Percentiles rank a stretch among this genome's conserved stretches.
Conservation (phyloP, 2,113 vertebrate species). For the Saiga tatarica region DNA sequence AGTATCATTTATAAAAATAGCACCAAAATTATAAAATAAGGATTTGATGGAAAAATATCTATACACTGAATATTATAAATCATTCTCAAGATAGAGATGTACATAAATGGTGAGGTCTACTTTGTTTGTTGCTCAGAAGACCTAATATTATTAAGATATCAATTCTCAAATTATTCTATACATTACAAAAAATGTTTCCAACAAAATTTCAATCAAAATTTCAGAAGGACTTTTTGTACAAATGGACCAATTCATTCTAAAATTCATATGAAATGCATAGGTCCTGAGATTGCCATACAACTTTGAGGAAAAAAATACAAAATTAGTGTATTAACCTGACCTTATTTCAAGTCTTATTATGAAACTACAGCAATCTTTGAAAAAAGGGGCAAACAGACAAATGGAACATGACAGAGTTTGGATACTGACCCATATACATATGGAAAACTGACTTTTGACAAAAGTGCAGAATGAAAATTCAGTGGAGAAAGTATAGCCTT, state of each 20-base stretch:
- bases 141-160: neutral
- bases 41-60: neutral
- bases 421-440: neutral
- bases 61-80: neutral
- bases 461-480: neutral
- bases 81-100: neutral
- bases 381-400: neutral
- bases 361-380: neutral
- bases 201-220: neutral
- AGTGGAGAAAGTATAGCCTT: neutral
- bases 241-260: constrained; percentile 8
- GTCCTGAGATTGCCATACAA: neutral
- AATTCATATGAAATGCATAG: neutral
- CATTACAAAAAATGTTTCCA: neutral
- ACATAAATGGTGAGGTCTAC: neutral
- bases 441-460: neutral
- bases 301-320: neutral
- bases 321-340: neutral
- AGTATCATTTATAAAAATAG: neutral
- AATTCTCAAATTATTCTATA: neutral
- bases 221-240: neutral
- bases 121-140: neutral
- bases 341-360: neutral
- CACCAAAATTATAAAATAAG: neutral
- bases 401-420: neutral